Base-by-base conservation (phyloP, 2,113 vertebrate species). In the Thamnaconus septentrionalis region DNA sequence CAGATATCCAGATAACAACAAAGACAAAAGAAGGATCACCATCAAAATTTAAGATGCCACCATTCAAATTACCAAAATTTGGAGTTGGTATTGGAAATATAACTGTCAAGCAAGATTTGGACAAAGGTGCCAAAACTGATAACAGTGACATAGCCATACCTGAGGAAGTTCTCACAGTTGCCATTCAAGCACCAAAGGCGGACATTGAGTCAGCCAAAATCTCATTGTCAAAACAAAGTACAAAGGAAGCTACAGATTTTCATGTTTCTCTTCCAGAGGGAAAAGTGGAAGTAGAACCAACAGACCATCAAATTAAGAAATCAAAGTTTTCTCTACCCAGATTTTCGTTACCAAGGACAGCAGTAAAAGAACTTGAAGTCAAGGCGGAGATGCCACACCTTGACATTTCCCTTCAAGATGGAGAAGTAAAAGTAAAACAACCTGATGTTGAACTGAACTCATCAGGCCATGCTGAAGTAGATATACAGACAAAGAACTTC, bases 1-100 rank as follows among this genome's bases (percentile, higher is more conserved):
- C 59, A 4, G 62, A n/a, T 39, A 53, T 65, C 3, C 61, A 67
- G 46, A 4, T 52, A 9, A 39, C 48, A 8, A 12, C 11, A 50
- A 82, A 80, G 50, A 54, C 57, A 5, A 61, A 3, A 56, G 59
- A 63, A 4, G 46, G 49, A 9, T 67, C 71, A 5, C 31, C 79
- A 51, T 74, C 76, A 43, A 85, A 80, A 73, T 57, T 76, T 9
- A 85, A 85, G 9, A 83, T 64, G 64, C 64, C 72, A 43, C 47
- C 61, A 47, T 61, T 85, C 40, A 74, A 69, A 45, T 59, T 85
- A 50, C 71, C 88, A 0, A 83, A 64, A 58, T 82, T 85, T 79
- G 80, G 80, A 64, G 67, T 78, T 40, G 52, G 66, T 43, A 69
- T 63, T 53, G 56, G 79, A 46, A 77, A 73, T 5, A 66, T n/a